Conservation (phyloP, 1,140 invertebrate genomes). For the Lepidurus packardi region DNA sequence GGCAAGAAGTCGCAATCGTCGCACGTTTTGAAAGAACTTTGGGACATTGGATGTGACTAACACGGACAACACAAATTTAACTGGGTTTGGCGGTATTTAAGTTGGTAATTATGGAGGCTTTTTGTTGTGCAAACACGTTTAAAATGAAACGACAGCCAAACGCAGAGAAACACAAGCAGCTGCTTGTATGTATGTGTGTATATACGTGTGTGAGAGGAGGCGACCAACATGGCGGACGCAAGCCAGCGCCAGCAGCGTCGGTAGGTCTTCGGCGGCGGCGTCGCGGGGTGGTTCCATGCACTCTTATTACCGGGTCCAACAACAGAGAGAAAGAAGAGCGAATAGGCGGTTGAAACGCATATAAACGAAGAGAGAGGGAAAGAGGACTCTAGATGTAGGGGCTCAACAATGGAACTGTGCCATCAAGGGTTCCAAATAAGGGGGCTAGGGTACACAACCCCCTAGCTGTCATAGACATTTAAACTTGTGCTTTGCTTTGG, state of each 20-base stretch:
- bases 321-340: background rate
- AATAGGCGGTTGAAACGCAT: background rate
- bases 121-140: background rate
- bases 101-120: background rate
- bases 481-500: background rate
- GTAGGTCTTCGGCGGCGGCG: slow-evolving; percentile 19
- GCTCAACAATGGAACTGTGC: slow-evolving; percentile 8
- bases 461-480: background rate
- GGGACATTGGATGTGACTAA: background rate
- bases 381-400: background rate
- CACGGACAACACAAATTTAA: background rate
- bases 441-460: slow-evolving; percentile 3
- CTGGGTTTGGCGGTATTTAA: background rate
- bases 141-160: background rate
- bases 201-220: slow-evolving; percentile 18
- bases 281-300: slow-evolving; percentile 2
- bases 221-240: slow-evolving; percentile 20
- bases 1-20: no score
- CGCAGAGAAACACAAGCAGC: slow-evolving; percentile 6
- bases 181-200: background rate
- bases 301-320: background rate
- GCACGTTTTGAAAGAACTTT: no score
- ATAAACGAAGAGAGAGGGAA: background rate
- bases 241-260: slow-evolving; percentile 12
- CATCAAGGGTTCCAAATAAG: slow-evolving; percentile 15